Base-by-base conservation (phyloP, 1,140 invertebrate species). In the Carcinoscorpius rotundicauda region DNA sequence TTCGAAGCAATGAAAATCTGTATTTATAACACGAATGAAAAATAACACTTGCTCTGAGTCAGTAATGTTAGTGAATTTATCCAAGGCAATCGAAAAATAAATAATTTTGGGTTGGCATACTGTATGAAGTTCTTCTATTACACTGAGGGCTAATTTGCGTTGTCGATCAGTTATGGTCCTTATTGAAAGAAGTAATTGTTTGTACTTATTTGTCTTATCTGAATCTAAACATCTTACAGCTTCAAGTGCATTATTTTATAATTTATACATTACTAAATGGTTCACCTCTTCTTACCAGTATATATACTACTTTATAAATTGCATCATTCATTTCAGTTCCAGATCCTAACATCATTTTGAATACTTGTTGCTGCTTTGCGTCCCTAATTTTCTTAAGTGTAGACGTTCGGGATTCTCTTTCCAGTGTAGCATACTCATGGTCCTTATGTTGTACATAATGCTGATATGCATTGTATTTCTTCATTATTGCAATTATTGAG, bases 231-330 rank as follows among this genome's bases (percentile, higher is more conserved):
- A 11, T 11, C 59, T 60, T 29, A 60, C 59, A 5, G 3, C 59
- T 60, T 60, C 49, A 8, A 60, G 50, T 60, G 5, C 49, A 60
- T 60, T 60, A 11, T 49, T 6, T 60, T 11, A 60, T 60, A 48
- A 3, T 8, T 59, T 59, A 6, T 49, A 60, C 52, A 64, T 52
- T 29, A 11, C 53, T 60, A 9, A 48, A 50, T 64, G 56, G 52
- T 60, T 64, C 4, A 8, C 11, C 61, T 53, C 11, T 66, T 56
- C 56, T 64, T 50, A 50, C 48, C 49, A 65, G 58, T 51, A 52
- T 63, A 60, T 58, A 65, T 60, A 59, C 50, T 10, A 65, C 29
- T 3, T 4, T 59, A 4, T 59, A 59, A 66, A 53, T 73, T 69
- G 68, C 72, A 50, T 51, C 48, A 29, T 29, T 29, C 29, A 29